Conservation (phyloP, 2,797 vertebrate genomes). For the Syncerus caffer region DNA sequence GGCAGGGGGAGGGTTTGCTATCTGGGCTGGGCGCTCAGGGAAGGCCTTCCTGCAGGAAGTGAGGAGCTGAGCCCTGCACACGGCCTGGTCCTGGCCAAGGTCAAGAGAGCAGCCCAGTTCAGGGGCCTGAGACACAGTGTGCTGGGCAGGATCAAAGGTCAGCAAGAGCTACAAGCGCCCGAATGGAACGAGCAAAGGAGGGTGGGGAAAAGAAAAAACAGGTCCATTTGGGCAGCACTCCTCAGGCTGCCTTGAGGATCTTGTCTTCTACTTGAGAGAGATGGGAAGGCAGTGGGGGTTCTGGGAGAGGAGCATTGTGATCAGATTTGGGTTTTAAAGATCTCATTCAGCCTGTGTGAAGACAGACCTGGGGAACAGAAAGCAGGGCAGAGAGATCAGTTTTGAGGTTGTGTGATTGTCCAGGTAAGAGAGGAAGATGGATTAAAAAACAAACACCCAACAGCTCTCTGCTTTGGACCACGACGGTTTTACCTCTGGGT, state of each 20-base stretch:
- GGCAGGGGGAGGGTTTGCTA: background rate
- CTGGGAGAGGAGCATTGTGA: background rate
- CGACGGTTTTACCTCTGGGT: background rate
- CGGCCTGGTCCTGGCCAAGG: background rate
- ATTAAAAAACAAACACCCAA: background rate
- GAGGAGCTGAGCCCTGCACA: background rate
- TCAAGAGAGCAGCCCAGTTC: background rate
- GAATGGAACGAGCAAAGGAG: background rate
- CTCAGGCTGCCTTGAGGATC: background rate
- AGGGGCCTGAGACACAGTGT: background rate
- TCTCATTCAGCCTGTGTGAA: background rate
- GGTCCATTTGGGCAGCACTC: background rate
- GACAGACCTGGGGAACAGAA: background rate
- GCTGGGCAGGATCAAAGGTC: background rate
- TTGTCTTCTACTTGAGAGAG: background rate
- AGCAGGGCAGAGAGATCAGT: background rate
- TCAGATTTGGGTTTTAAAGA: background rate
- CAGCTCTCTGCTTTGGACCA: background rate
- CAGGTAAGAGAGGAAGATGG: background rate
- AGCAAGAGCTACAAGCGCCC: background rate
- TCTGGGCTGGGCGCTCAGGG: background rate
- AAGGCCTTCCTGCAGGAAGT: background rate
- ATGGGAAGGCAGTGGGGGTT: background rate
- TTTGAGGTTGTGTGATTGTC: background rate
- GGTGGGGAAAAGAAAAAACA: background rate